Evolutionary conservation across 64 coral and sea anemone species (phyloP).

Genomic region (Porites australiensis): DNA sequence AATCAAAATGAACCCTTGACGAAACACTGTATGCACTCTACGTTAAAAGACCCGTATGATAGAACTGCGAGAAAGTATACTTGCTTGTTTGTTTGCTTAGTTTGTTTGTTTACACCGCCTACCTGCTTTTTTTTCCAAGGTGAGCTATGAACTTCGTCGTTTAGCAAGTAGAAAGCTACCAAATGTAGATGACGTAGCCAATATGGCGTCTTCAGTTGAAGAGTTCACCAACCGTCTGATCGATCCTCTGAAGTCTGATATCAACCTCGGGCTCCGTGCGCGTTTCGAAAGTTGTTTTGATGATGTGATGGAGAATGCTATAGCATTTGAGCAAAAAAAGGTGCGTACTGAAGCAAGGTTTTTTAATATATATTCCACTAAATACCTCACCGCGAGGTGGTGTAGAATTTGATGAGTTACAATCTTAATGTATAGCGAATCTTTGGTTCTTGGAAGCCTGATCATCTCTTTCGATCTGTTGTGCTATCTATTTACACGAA

Average conservation of each 20-base stretch:
- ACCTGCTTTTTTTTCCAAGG: neutral
- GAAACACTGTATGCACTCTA: too few relatives aligned
- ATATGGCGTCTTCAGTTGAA: neutral
- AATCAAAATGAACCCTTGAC: too few relatives aligned
- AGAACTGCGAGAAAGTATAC: neutral
- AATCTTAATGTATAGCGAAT: too few relatives aligned
- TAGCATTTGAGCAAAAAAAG: neutral
- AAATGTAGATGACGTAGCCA: neutral
- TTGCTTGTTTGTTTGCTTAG: neutral
- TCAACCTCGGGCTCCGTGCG: neutral
- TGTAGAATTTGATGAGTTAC: too few relatives aligned
- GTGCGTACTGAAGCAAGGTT: neutral
- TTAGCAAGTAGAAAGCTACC: neutral
- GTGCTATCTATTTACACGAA: too few relatives aligned
- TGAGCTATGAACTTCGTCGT: slow-evolving; percentile 14
- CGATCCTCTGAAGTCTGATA: slow-evolving; percentile 5
- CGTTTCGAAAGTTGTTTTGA: neutral
- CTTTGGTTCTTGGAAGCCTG: too few relatives aligned
- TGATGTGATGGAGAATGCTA: slow-evolving; percentile 17
- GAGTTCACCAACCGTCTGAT: slow-evolving; percentile 19
- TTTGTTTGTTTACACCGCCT: neutral
- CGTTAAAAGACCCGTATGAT: neutral
- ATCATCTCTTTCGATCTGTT: too few relatives aligned
- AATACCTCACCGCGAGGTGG: too few relatives aligned
- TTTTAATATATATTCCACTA: too few relatives aligned